Conservation (phyloP, 2,113 vertebrate species). For the Montifringilla adamsi region DNA sequence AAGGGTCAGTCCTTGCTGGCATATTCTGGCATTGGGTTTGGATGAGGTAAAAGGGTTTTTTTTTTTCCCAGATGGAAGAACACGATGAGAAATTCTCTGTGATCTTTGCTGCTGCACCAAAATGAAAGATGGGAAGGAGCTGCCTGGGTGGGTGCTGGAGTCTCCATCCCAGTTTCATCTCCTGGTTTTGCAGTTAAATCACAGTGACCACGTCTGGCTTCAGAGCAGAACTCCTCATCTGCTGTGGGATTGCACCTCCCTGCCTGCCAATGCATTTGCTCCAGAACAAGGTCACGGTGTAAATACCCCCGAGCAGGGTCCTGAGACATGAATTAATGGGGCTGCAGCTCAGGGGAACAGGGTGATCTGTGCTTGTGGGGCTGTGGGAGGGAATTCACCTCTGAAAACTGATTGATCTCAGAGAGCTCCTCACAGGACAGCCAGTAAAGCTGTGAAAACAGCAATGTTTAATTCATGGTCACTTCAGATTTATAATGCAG, state of each 20-base stretch:
- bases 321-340: accelerated
- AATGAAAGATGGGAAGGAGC: no score
- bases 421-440: background rate
- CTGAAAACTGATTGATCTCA: background rate
- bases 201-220: background rate
- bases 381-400: background rate
- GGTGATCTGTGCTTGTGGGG: background rate
- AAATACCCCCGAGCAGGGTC: background rate
- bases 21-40: background rate
- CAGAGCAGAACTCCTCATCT: background rate
- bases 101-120: background rate
- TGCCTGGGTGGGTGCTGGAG: background rate
- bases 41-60: background rate
- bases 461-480: background rate
- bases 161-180: background rate
- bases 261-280: background rate
- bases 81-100: background rate
- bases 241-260: background rate
- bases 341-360: background rate
- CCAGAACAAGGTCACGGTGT: background rate
- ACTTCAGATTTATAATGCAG: background rate
- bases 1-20: background rate
- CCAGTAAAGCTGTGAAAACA: background rate
- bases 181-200: background rate
- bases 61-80: background rate